Evolutionary conservation across 2,797 vertebrate species (phyloP).

Genomic region (Catharus ustulatus): DNA sequence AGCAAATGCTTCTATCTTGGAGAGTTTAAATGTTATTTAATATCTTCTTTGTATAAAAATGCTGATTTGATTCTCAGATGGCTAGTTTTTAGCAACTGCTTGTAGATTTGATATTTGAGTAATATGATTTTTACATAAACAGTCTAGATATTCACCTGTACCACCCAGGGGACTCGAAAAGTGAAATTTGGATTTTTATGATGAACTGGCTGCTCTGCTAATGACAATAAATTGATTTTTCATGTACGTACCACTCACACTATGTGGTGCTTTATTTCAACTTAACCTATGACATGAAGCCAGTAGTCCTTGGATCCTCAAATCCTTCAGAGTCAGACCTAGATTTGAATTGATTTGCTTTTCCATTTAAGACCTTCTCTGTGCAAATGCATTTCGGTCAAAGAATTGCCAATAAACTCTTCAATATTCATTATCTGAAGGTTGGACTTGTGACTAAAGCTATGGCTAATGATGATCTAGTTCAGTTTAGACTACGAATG

Average conservation of each 20-base stretch:
- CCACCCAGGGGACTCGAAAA: neutral
- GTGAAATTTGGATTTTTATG: neutral
- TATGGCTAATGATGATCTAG: neutral
- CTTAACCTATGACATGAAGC: neutral
- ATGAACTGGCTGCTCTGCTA: neutral
- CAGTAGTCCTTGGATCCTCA: neutral
- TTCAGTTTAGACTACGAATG: neutral
- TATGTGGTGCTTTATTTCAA: neutral
- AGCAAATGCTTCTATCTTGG: neutral
- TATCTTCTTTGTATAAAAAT: neutral
- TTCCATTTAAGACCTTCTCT: neutral
- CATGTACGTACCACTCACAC: rapidly evolving
- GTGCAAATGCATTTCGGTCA: neutral
- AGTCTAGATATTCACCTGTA: neutral
- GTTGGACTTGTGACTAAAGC: neutral
- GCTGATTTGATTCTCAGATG: neutral
- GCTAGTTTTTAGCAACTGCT: neutral
- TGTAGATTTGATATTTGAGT: neutral
- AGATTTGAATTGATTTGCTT: neutral
- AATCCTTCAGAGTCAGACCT: neutral
- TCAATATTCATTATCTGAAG: neutral
- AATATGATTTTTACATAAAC: neutral
- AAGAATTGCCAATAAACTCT: neutral
- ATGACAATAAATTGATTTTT: neutral
- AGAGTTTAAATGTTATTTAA: neutral